Percentiles rank a stretch among this genome's conserved stretches.
Evolutionary conservation across 2,888 invertebrate species (phyloP).

Genomic region (Ectobius pallidus): DNA sequence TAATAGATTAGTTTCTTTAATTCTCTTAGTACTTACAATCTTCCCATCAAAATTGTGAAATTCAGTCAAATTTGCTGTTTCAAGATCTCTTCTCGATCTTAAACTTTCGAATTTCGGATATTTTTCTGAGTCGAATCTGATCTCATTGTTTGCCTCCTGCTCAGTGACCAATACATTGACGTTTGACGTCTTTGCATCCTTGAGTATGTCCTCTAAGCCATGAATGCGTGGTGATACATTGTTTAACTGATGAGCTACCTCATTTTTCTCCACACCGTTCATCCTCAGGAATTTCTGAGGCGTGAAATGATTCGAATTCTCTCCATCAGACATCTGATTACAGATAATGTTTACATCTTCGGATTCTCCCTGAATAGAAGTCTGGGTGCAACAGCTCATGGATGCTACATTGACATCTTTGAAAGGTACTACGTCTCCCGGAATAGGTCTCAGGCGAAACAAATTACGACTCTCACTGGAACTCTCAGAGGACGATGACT

Average conservation of each 20-base stretch:
- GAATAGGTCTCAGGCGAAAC: constrained; percentile 47
- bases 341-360: constrained; percentile 7
- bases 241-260: constrained; percentile 48
- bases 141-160: constrained; percentile 56
- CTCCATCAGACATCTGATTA: constrained; percentile 10
- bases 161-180: constrained; percentile 60
- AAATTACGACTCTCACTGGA: constrained; percentile 42
- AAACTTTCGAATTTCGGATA: constrained; percentile 59
- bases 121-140: constrained; percentile 63
- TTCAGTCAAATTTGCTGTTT: constrained; percentile 55
- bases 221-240: constrained; percentile 49
- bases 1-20: constrained; percentile 58
- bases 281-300: constrained; percentile 23
- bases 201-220: constrained; percentile 59
- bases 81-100: constrained; percentile 52
- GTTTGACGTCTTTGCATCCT: constrained; percentile 65
- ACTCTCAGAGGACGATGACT: constrained; percentile 45
- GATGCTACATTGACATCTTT: constrained; percentile 11
- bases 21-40: constrained; percentile 53
- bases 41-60: constrained; percentile 57
- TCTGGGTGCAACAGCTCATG: background rate
- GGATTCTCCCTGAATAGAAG: background rate
- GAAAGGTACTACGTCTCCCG: constrained; percentile 46
- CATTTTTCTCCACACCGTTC: constrained; percentile 44
- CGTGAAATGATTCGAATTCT: constrained; percentile 33